Evolutionary conservation across 2,888 invertebrate genomes (phyloP).

Genomic region (Drosophila mercatorum): DNA sequence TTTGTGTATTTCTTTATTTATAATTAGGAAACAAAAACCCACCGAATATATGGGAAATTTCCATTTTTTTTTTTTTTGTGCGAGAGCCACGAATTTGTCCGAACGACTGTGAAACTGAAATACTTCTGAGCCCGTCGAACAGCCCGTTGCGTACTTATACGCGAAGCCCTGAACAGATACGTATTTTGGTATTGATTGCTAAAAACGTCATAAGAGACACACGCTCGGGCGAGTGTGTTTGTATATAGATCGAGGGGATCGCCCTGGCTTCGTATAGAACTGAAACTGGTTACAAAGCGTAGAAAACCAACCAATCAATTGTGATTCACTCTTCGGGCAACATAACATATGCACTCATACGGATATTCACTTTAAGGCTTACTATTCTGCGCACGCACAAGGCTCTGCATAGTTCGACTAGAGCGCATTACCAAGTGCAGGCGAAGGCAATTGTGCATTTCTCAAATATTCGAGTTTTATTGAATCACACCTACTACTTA

Average conservation of each 20-base stretch:
- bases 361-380: neutral
- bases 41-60: conserved; percentile 33
- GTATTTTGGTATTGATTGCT: conserved; percentile 37
- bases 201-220: conserved; percentile 27
- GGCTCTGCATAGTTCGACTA: neutral
- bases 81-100: conserved; percentile 30
- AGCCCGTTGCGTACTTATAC: conserved; percentile 43
- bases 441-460: no score
- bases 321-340: conserved; percentile 16
- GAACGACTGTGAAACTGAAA: conserved; percentile 31
- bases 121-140: conserved; percentile 39
- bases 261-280: conserved; percentile 17
- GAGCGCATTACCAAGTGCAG: neutral
- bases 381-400: neutral
- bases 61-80: conserved; percentile 30
- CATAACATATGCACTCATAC: neutral
- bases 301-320: neutral
- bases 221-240: neutral
- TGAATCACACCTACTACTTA: no score
- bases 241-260: conserved; percentile 30
- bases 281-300: conserved; percentile 18
- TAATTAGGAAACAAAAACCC: conserved; percentile 8
- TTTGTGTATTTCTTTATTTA: neutral
- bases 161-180: conserved; percentile 32
- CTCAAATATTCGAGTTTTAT: neutral